phyloP scores from a whole-genome alignment of 64 coral and sea anemone genomes.

The Porites lutea region DNA sequence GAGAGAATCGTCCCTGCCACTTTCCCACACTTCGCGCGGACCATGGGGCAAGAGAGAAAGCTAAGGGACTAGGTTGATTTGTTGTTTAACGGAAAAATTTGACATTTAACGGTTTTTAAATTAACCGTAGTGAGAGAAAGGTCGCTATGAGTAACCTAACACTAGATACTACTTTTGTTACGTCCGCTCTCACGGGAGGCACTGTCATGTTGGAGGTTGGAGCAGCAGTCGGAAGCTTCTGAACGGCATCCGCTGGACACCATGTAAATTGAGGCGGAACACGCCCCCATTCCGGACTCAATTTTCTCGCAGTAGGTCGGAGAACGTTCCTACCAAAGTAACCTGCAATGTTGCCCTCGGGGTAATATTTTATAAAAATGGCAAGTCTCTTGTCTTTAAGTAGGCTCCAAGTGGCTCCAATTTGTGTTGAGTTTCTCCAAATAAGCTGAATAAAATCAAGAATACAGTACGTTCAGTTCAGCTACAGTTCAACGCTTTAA shows the following conservation, averaged over 20 bases:
- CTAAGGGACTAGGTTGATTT: no score
- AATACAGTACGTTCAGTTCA: no score
- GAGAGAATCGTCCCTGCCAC: no score
- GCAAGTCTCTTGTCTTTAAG: constrained; percentile 16
- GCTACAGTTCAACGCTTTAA: no score
- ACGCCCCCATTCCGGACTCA: background rate
- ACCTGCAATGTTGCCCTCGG: background rate
- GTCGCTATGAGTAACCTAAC: background rate
- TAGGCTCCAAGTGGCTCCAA: background rate
- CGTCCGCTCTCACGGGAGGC: background rate
- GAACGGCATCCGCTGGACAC: background rate
- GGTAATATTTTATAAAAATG: constrained; percentile 20
- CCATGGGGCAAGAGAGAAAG: no score
- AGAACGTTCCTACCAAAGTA: constrained; percentile 2
- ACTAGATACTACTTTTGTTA: background rate
- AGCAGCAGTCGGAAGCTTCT: background rate
- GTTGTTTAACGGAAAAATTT: no score
- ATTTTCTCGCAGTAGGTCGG: background rate
- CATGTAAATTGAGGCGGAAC: background rate
- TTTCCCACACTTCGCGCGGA: no score
- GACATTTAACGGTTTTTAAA: background rate
- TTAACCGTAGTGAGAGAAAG: background rate
- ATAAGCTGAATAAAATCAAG: background rate
- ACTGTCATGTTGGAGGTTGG: background rate
- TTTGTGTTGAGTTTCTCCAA: constrained; percentile 45